Evolutionary conservation across 2,113 vertebrate species (phyloP).

Genomic region (Hemibagrus wyckioides): DNA sequence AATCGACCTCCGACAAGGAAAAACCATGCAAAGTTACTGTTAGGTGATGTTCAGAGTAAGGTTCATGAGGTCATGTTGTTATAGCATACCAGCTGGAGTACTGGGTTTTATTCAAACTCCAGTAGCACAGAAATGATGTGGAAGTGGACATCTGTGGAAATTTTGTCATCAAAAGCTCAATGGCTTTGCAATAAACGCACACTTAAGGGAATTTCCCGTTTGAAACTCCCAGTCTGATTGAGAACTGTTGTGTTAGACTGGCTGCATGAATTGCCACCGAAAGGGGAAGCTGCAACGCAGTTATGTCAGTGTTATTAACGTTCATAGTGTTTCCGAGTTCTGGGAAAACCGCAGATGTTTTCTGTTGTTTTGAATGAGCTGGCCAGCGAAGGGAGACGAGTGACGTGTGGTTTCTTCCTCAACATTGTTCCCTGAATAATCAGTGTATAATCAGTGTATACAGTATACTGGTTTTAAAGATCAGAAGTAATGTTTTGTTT

Average conservation of each 20-base stretch:
- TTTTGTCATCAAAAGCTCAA: not conserved
- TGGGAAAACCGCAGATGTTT: too few species aligned
- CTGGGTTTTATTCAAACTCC: not conserved
- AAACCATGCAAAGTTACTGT: too few species aligned
- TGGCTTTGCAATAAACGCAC: not conserved
- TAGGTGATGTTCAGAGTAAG: not conserved
- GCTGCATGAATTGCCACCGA: not conserved
- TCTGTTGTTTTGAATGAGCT: not conserved
- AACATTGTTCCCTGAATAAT: not conserved
- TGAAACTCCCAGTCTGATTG: not conserved
- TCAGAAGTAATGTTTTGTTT: too few species aligned
- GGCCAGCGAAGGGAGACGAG: not conserved
- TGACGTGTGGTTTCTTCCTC: not conserved
- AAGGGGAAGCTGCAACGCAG: not conserved
- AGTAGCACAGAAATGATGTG: not conserved
- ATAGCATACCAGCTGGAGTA: not conserved
- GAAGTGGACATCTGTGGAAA: not conserved
- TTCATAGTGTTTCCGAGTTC: not conserved
- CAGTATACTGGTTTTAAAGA: too few species aligned
- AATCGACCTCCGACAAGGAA: not conserved
- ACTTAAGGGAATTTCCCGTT: not conserved
- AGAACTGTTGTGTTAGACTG: not conserved
- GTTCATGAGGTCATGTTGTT: not conserved
- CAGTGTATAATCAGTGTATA: not conserved
- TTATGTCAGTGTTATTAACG: not conserved